These are phyloP conservation scores for Steatornis caripensis DNA, from an alignment of 2,113 vertebrate species.

Conservation along the genomic window DNA sequence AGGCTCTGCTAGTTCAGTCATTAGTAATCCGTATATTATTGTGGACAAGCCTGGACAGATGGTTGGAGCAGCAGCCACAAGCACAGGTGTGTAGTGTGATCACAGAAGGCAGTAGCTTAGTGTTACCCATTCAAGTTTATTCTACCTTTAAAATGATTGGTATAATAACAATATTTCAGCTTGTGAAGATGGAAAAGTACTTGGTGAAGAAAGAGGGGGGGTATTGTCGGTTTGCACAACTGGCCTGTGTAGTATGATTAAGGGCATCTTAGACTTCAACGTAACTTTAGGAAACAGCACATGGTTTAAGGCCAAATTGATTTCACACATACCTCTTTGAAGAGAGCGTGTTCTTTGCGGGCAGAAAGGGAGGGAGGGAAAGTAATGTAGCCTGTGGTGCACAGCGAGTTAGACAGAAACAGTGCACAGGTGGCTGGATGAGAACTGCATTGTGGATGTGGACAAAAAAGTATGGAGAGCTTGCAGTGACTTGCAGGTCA, in stretches of 20 bases:
- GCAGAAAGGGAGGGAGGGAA: neutral
- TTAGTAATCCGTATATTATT: constrained; percentile 87
- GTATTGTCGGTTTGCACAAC: neutral
- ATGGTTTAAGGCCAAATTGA: neutral
- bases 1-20: constrained; percentile 75
- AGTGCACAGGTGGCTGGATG: neutral
- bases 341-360: neutral
- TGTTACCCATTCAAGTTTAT: neutral
- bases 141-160: neutral
- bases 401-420: neutral
- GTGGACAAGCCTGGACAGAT: constrained; percentile 90
- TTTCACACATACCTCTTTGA: neutral
- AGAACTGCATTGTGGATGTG: neutral
- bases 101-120: neutral
- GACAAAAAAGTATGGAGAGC: neutral
- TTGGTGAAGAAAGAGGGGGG: neutral
- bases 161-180: neutral
- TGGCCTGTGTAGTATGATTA: neutral
- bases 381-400: neutral
- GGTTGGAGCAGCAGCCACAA: constrained; percentile 74
- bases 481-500: neutral
- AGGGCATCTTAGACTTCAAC: neutral
- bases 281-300: neutral
- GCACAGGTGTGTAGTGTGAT: constrained; percentile 67
- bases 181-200: rapidly evolving